Evolutionary conservation across 35 echinoderm and acorn worm genomes (phyloP), one percentile per base, ranked within the genome.

Genomic region (Ptychodera flava): DNA sequence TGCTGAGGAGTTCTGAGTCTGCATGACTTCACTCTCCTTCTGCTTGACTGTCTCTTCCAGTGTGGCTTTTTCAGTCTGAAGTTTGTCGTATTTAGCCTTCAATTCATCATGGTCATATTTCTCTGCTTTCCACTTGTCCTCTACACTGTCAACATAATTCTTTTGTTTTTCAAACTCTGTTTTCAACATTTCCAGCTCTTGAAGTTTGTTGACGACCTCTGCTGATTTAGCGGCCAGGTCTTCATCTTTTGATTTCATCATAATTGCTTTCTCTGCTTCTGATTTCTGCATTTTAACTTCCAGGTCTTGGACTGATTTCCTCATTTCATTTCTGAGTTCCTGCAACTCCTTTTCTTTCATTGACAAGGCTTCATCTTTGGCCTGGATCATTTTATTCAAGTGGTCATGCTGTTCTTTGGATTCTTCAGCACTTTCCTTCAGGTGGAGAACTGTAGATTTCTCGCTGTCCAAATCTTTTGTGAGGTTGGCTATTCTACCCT

Each of bases 31-130:
- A 45, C 81, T 30, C n/a, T 78, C 75, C 75, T 38, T 80, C n/a
- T 35, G 12, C 30, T 94, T 33, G n/a, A 94, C 37, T 32, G 45
- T 30, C 28, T 37, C 77, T n/a, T 91, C 84, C 35, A 91, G 77
- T 1, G 75, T n/a, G 32, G 79, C 78, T 32, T 88, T 91, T 64
- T 94, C 89, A 15, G 79, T 84, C 77, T 87, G 85, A 27, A 94
- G 53, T 36, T 87, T 16, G 36, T 91, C 86, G 31, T 87, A 34
- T 80, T 91, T 91, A 14, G 36, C 35, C 80, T 94, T 89, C 38
- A 94, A 16, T 31, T 90, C 89, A 77, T 81, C 0, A 35, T 79
- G 16, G 29, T 34, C 35, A 1, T 34, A n/a, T 36, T 90, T 82
- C 38, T 86, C 35, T 80, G 36, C 83, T 35, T 79, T 33, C 35